phyloP scores from a whole-genome alignment of 2,888 invertebrate genomes.

The Gortyna flavago region DNA sequence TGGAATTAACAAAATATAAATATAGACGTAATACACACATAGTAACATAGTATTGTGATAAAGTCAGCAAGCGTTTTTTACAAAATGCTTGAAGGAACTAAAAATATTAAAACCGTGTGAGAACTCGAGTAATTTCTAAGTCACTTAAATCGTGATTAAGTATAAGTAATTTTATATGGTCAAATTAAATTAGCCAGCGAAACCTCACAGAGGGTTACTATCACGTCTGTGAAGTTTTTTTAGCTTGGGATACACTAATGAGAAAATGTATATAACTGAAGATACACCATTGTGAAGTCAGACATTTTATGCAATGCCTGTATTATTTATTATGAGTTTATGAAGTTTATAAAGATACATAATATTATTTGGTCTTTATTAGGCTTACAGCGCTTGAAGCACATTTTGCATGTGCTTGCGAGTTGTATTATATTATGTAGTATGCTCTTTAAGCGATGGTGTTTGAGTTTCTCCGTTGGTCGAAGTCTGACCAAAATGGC shows the following conservation, averaged over 20 bases:
- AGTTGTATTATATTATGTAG: no score
- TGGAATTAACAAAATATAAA: constrained; percentile 19
- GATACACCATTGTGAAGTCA: not conserved
- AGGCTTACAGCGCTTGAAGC: not conserved
- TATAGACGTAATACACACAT: constrained; percentile 17
- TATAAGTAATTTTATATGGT: not conserved
- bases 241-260: constrained; percentile 2
- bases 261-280: constrained; percentile 20
- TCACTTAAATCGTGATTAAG: constrained; percentile 4
- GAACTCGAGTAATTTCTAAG: constrained; percentile 5
- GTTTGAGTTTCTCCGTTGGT: not conserved
- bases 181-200: not conserved
- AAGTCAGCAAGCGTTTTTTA: constrained; percentile 10
- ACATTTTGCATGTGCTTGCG: not conserved
- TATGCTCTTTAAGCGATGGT: not conserved
- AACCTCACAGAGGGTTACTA: not conserved
- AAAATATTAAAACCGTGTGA: constrained; percentile 1
- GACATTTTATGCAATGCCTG: not conserved
- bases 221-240: not conserved
- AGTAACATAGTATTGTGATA: constrained; percentile 19
- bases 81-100: constrained; percentile 30
- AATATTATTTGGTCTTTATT: not conserved
- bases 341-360: not conserved
- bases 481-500: not conserved
- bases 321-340: no score